Conservation (phyloP, 2,113 vertebrate genomes). For the Corythaeola cristata region DNA sequence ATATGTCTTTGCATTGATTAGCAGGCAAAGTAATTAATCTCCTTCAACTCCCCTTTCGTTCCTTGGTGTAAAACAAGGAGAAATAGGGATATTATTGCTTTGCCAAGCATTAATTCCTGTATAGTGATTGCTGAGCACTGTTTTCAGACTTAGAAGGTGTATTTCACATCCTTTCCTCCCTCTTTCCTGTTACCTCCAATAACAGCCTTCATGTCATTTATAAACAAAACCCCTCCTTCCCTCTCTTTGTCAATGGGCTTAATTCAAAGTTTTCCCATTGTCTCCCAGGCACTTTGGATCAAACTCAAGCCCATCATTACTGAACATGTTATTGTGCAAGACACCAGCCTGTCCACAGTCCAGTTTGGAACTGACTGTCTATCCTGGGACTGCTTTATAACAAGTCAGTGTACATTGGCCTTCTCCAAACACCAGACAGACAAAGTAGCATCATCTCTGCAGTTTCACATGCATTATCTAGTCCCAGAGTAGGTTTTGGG, state of each 20-base stretch:
- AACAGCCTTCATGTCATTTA: background rate
- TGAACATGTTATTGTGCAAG: background rate
- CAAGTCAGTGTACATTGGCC: background rate
- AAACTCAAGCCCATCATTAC: background rate
- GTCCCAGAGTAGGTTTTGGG: background rate
- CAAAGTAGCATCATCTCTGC: background rate
- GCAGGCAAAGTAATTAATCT: slow-evolving; percentile 74
- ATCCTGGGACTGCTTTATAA: background rate
- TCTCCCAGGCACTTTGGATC: background rate
- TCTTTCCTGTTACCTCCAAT: background rate
- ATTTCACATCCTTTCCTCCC: background rate
- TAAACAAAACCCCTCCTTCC: background rate
- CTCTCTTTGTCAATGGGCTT: background rate
- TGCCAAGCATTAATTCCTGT: slow-evolving; percentile 47
- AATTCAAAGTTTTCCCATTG: background rate
- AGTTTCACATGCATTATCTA: background rate
- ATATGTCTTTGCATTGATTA: slow-evolving; percentile 79
- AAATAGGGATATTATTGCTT: slow-evolving; percentile 36
- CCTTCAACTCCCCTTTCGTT: slow-evolving; percentile 66
- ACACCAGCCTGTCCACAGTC: background rate
- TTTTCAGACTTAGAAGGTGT: slow-evolving; percentile 46
- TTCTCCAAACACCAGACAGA: background rate
- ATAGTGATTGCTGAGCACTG: slow-evolving; percentile 38
- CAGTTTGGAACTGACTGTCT: background rate
- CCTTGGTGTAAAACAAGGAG: slow-evolving; percentile 65